Evolutionary conservation across 2,888 invertebrate genomes (phyloP), one percentile per base, ranked within the genome.

Genomic region (Heliconius ethilla): DNA sequence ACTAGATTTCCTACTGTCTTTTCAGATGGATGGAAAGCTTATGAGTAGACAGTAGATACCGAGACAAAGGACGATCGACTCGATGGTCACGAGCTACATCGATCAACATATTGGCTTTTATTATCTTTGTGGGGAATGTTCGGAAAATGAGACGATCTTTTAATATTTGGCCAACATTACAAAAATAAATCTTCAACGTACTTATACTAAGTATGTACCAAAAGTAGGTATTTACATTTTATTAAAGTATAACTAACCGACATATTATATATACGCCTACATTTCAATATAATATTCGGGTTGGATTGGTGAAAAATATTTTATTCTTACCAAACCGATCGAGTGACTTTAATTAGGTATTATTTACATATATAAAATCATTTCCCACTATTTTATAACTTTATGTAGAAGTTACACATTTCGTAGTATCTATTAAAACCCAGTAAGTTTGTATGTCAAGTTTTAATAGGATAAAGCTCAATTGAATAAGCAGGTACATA

Each of bases 101-200:
- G 11, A 37, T 67, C 66, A 40, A 25, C 67, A 67, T 67, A 40
- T 40, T 25, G 40, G 40, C 40, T 69, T 69, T 25, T 69, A 69
- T 40, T 67, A 69, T 40, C 40, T 69, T 69, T 25, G 67, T 40
- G 40, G n/a, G 40, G 67, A 69, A 69, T 69, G 13, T 25, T 69
- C n/a, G 13, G 67, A 69, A 69, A 69, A 33, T 66, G 9, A 33
- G 66, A 67, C 22, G 33, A 37, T 37, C 37, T 66, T 66, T 33
- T 66, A 22, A 33, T 33, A 66, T 37, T 37, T 6, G n/a, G 11
- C 33, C 37, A 18, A 67, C 15, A 67, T 67, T 40, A 15, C 37
- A n/a, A 66, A 33, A 65, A 65, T 18, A 18, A 29, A 29, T 65
- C 9, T 65, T 65, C 7, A 29, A 18, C 1, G 9, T 55, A 22